Conservation (phyloP, 2,797 vertebrate genomes). For the Remorina albescens region DNA sequence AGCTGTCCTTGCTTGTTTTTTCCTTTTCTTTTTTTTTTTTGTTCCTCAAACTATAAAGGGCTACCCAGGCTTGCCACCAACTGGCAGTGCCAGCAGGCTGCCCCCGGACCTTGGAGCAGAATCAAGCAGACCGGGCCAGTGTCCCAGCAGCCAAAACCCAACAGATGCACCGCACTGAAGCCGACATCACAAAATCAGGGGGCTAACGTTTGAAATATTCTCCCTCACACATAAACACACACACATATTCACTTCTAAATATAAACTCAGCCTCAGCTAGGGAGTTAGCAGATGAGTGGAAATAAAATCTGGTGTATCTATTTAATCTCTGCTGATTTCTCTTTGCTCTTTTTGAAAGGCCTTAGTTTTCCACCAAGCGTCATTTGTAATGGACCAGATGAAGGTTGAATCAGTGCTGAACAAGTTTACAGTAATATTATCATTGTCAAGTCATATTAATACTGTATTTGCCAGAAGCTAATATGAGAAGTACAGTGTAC, state of each 20-base stretch:
- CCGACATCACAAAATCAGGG: conserved; percentile 66
- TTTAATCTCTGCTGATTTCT: conserved; percentile 62
- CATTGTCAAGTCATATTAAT: background rate
- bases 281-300: conserved; percentile 46
- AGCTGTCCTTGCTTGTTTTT: conserved; percentile 22
- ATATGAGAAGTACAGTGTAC: background rate
- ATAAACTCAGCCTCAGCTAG: conserved; percentile 55
- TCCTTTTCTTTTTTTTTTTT: conserved; percentile 23
- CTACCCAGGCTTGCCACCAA: conserved; percentile 59
- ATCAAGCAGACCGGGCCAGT: conserved; percentile 47
- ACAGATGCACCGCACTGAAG: conserved; percentile 67
- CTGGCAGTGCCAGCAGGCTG: conserved; percentile 59
- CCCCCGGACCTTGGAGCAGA: conserved; percentile 53
- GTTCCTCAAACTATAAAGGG: conserved; percentile 37
- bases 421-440: background rate
- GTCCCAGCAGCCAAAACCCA: conserved; percentile 64
- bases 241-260: conserved; percentile 65
- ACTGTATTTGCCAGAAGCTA: background rate
- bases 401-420: background rate
- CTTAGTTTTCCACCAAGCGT: conserved; percentile 22
- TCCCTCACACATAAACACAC: conserved; percentile 56
- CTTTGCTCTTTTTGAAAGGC: conserved; percentile 33
- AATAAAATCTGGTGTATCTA: conserved; percentile 59
- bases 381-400: background rate
- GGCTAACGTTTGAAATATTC: conserved; percentile 63